Evolutionary conservation across 2,797 vertebrate species (phyloP), one percentile per base, ranked within the genome.

Genomic region (Coregonus sp.): DNA sequence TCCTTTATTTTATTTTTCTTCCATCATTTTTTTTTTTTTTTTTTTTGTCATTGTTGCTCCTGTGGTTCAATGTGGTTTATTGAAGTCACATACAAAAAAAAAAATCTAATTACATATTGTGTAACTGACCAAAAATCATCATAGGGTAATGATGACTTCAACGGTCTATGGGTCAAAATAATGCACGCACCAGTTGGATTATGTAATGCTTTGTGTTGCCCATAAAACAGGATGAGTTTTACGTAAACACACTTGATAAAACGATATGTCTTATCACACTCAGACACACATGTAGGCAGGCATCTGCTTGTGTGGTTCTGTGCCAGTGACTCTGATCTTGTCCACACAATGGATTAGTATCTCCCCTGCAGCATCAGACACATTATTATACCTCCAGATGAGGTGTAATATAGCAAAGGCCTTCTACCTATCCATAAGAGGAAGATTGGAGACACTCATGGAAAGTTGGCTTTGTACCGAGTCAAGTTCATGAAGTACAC

Each of bases 141-240:
- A 29, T 65, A 31, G 61, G 5, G 4, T 65, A 65, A 65, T 31
- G 11, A 65, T 31, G 5, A 80, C 59, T 73, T 59, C 25, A 78
- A 31, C 76, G n/a, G 37, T 72, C 63, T 74, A 52, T 85, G 37
- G 70, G 78, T 31, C 79, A 59, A 65, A 78, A 31, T 50, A 69
- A 56, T 37, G 63, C 69, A 50, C 56, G 83, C 81, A 87, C 84
- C 81, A 82, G 29, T 87, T 84, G 82, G 76, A 84, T 80, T 78
- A 73, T 0, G 18, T 72, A 52, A 79, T 73, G 50, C 72, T 84
- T 51, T 52, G 74, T 73, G 75, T 70, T 33, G 75, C 70, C 77
- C 15, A 0, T 70, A 70, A 79, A 66, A 74, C 75, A 76, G 73
- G 37, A 33, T 70, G 63, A 20, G 25, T 80, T 79, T 82, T 54